Evolutionary conservation across 2,113 vertebrate genomes (phyloP), one percentile per base, ranked within the genome.

Genomic region (Anas platyrhynchos): DNA sequence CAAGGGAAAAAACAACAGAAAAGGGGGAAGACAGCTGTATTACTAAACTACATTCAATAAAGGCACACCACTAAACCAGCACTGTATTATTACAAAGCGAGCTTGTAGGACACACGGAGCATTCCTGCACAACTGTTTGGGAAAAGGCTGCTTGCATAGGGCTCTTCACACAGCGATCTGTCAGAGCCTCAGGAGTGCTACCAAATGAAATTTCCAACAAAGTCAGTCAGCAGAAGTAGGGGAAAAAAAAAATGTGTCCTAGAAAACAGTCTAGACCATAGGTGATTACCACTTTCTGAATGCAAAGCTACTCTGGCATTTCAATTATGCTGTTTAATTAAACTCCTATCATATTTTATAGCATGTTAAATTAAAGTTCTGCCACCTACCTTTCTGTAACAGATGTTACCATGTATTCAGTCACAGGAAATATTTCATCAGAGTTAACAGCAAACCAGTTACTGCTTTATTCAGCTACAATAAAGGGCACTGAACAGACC

Each of bases 351-450:
- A 41, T 59, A 92, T 66, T 92, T 93, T 87, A 71, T 44, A 63
- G 41, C 3, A 25, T n/a, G 44, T 84, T 88, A 74, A 92, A 86
- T 76, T 83, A 84, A 88, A 95, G 58, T 82, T 87, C 83, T 3
- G 4, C 26, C 77, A 94, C 86, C 94, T 94, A 96, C 93, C 86
- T 94, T 92, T 85, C 69, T 59, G 54, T 67, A 95, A 73, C 77
- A 91, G 90, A 83, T 73, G 68, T 55, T 76, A 54, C 77, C 55
- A 29, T 22, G 73, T 75, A 61, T 36, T 88, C 93, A 93, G 78
- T 17, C 63, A 87, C 77, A 86, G 73, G 83, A 83, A 92, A 75
- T 73, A 92, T 50, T 93, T 86, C 76, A 87, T 41, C 76, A 93
- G 69, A 78, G 43, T 59, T 59, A 94, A 87, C 78, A 90, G 61